Base-by-base conservation (phyloP, 2,797 vertebrate species). In the Pogonophryne albipinna region DNA sequence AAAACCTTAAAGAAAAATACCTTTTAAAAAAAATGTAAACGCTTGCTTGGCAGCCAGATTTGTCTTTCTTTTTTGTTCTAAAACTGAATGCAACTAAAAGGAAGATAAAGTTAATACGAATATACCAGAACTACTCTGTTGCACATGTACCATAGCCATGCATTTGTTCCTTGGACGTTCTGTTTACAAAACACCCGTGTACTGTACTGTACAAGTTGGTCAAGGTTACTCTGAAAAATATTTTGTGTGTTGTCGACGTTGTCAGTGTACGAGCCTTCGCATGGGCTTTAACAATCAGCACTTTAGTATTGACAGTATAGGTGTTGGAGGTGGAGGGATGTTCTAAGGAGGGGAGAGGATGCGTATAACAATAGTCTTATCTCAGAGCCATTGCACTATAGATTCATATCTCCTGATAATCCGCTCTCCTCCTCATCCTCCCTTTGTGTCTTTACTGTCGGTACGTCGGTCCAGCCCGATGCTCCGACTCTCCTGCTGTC, bases 41-140 rank as follows among this genome's bases (percentile, higher is more conserved):
- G 94, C 95, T 95, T 93, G 94, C 95, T 95, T 94, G 91, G 92
- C 94, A 93, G 92, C 86, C 88, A 90, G 93, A 91, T 85, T 69
- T 81, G 38, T 77, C 61, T 76, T 74, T 50, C 58, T 67, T 62
- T 38, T 67, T 76, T 85, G 79, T 89, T 87, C 67, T 80, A 72
- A 85, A 91, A 90, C 76, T 68, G 87, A 94, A 93, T 94, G 93
- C 93, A 89, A 91, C 89, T 83, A 66, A 91, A 88, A 82, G 76
- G 82, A 87, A 91, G 87, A 87, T 87, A 57, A 86, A 74, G 80
- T 92, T 90, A 77, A 79, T 89, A 83, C 65, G 85, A 91, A 76
- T 76, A 86, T 66, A 85, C 12, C 31, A 85, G 67, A 85, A 74
- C 78, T 83, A 62, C 86, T 91, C 74, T 82, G 89, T 92, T 91